Evolutionary conservation across 2,113 vertebrate species (phyloP), one percentile per base, ranked within the genome.

Genomic region (Corydoras maculifer): DNA sequence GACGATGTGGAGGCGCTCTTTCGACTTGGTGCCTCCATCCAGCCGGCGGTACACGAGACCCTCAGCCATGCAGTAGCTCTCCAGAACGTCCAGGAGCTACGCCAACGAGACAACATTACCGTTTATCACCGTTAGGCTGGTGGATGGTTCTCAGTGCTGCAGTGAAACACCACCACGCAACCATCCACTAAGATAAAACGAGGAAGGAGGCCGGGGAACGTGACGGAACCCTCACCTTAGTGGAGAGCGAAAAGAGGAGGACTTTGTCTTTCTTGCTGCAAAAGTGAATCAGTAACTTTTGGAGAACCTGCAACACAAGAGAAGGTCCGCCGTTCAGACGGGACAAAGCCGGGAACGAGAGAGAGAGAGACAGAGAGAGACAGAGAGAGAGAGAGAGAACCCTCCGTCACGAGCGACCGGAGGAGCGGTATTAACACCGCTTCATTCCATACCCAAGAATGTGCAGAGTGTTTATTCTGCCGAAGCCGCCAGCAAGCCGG

Each of bases 201-300:
- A 2, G 35, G 35, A 1, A 43, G 4, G 7, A 43, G 35, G 35
- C 35, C 7, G 35, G 35, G 7, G n/a, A 15, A 50, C 18, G 2
- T 53, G 54, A 18, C 7, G 25, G 63, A 43, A 15, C 30, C 66
- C 90, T 90, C 80, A 95, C 97, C 93, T 94, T 98, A 43, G 94
- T 98, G 8, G 96, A 97, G 77, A 94, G 90, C 31, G 97, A 98
- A 80, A 99, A 99, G 75, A 99, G 86, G 32, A 99, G 93, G 67
- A 98, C 81, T 89, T 99, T 99, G 82, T 94, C 92, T 68, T 84
- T 94, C 81, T 84, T 93, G 82, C 87, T 90, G 75, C 66, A 82
- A 77, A 93, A 96, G 80, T 94, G 90, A 83, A 88, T 91, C 75
- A 99, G 84, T 80, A 99, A 89, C 74, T 89, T 93, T 73, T 97